Evolutionary conservation across 2,797 vertebrate genomes (phyloP), one percentile per base, ranked within the genome.

Genomic region (Pempheris klunzingeri): DNA sequence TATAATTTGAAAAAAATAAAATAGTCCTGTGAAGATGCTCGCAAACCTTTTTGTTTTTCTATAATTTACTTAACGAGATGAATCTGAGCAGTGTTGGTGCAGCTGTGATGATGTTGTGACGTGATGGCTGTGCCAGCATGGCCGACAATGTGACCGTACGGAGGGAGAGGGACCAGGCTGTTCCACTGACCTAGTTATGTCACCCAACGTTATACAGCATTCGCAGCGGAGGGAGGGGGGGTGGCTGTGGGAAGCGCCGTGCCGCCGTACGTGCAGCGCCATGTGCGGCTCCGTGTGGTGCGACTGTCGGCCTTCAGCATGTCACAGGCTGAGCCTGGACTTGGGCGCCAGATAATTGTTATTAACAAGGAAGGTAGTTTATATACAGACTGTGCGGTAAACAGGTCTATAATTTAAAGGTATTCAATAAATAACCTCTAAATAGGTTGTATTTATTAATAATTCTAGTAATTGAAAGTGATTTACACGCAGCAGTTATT

Each of bases 181-280:
- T 94, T 95, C 94, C 90, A 96, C 93, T 96, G 95, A 95, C 95
- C 94, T 77, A 95, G 91, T 95, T 96, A 94, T 95, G 95, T 96
- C 95, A 95, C 89, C 78, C 65, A 83, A 71, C 87, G 88, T 95
- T 94, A 95, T 89, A 91, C 92, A 84, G 93, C 84, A 72, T 64
- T 66, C 55, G 60, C 69, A 84, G 88, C 84, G 81, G 91, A 79
- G 90, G 88, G 88, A 91, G 88, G 87, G 36, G 71, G 69, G 17
- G 74, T 58, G 58, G 65, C 78, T 78, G 1, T 20, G 52, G 69
- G 88, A 92, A 92, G 81, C 57, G 85, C 83, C 81, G 74, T 12
- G 73, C 52, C 39, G 76, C 76, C 71, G 41, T 77, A 74, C 74
- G 87, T 86, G 92, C 66, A 57, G 62, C 73, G 54, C 88, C 89